phyloP scores from a whole-genome alignment of 2,797 vertebrate species.

The Chloroceryle amazona region DNA sequence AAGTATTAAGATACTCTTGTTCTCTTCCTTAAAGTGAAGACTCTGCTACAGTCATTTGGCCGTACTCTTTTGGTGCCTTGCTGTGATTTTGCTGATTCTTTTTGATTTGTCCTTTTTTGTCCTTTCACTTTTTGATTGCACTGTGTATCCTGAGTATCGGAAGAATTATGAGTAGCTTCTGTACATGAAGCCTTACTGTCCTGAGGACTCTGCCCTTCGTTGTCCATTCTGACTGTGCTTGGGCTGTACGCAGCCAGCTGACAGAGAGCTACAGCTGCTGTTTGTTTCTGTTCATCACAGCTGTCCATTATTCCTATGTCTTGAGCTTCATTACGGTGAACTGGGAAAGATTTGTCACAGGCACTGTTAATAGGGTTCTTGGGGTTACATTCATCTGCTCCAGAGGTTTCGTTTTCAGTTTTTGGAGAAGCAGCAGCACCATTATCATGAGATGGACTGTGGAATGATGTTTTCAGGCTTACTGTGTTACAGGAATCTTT shows the following conservation, averaged over 20 bases:
- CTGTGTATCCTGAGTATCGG: constrained; percentile 17
- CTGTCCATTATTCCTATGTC: constrained; percentile 79
- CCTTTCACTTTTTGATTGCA: constrained; percentile 70
- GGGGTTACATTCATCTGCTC: not conserved
- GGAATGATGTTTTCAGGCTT: not conserved
- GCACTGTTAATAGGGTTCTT: not conserved
- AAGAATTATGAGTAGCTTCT: not conserved
- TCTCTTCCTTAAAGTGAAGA: constrained; percentile 86
- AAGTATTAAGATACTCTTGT: constrained; percentile 84
- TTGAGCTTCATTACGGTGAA: not conserved
- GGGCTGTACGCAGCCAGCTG: constrained; percentile 91
- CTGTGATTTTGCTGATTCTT: constrained; percentile 74
- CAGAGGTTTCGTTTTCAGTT: not conserved
- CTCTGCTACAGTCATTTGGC: constrained; percentile 76
- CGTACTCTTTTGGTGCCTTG: constrained; percentile 83
- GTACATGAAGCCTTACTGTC: not conserved
- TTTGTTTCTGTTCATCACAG: constrained; percentile 92
- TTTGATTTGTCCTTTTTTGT: constrained; percentile 85
- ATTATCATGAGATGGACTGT: not conserved
- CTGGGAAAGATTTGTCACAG: not conserved
- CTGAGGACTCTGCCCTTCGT: constrained; percentile 21
- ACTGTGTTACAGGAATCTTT: constrained; percentile 79
- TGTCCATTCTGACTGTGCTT: not conserved
- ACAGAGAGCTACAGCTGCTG: constrained; percentile 94
- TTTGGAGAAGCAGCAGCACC: not conserved